These are phyloP conservation scores for Holocentrus rufus DNA, from an alignment of 2,797 vertebrate species.

Conservation along the genomic window DNA sequence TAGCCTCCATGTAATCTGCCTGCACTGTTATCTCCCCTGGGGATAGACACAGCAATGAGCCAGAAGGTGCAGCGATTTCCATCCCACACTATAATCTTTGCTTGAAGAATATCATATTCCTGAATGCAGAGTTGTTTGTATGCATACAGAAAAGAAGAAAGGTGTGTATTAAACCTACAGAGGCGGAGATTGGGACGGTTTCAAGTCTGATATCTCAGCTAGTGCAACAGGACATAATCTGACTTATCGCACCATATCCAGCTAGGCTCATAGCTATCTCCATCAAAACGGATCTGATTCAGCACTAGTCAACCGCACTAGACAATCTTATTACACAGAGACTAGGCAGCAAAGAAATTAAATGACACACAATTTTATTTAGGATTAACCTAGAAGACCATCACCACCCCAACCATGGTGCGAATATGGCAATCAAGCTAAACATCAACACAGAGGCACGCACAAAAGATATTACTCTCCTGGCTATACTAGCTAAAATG, in stretches of 20 bases:
- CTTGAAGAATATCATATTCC: slow-evolving; percentile 18
- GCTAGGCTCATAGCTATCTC: slow-evolving; percentile 52
- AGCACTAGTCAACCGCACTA: slow-evolving; percentile 33
- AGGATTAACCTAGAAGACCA: slow-evolving; percentile 41
- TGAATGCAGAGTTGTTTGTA: slow-evolving; percentile 28
- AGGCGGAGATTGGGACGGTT: slow-evolving; percentile 36
- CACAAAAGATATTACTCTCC: slow-evolving; percentile 14
- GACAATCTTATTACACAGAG: slow-evolving; percentile 44
- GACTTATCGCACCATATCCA: slow-evolving; percentile 46
- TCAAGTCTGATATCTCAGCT: slow-evolving; percentile 47
- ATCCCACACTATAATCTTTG: slow-evolving; percentile 25
- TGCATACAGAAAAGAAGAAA: slow-evolving; percentile 16
- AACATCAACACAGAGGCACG: slow-evolving; percentile 18
- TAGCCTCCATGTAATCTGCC: slow-evolving; percentile 18
- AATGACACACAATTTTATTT: slow-evolving; percentile 41
- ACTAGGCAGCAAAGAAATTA: slow-evolving; percentile 29
- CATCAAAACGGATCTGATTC: slow-evolving; percentile 55
- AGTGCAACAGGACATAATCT: slow-evolving; percentile 46
- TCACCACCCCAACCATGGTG: neutral
- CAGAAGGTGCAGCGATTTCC: slow-evolving; percentile 32
- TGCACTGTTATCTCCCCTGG: slow-evolving; percentile 22
- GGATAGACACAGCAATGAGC: slow-evolving; percentile 7
- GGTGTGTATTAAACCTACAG: slow-evolving; percentile 19
- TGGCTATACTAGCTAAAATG: slow-evolving; percentile 18
- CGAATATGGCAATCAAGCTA: neutral